Base-by-base conservation (phyloP, 2,797 vertebrate species). In the Prunella strophiata region DNA sequence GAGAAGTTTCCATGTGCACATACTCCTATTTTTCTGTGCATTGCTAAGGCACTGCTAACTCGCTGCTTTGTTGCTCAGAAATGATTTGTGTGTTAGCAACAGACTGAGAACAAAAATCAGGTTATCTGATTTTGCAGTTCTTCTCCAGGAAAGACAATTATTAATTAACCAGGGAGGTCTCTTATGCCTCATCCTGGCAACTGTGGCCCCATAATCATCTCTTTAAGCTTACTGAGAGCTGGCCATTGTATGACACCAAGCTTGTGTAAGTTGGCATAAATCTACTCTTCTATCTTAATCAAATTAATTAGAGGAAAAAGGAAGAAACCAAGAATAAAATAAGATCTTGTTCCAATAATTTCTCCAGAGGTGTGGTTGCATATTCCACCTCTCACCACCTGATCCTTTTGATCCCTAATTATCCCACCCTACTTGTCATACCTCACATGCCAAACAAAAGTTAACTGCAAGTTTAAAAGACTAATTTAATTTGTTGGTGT, bases 401-500 rank as follows among this genome's bases (percentile, higher is more conserved):
- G 71, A 92, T 81, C 62, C 47, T 89, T 85, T 45, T 59, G 70
- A 68, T 89, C 67, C 34, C 62, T 72, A 65, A 91, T 83, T 91
- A 91, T 58, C 45, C 67, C 36, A 55, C 68, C 32, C n/a, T 77
- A 89, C 79, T 80, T 71, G 70, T 87, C 58, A 80, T 61, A 79
- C 9, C 55, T 85, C 61, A 70, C 62, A 75, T 59, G 36, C 73
- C 81, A 94, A 91, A 88, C 34, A 77, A 55, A 94, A 89, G 68
- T 48, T 78, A 89, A 85, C 72, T 51, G 85, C 30, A 83, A 70
- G 50, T 91, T 92, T 62, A 84, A 82, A 54, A 75, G 75, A 77
- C 20, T 68, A 74, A 92, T 77, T 77, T 77, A 62, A 96, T 93
- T 89, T 83, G 72, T 82, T 88, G 75, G 54, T 88, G 17, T 75